These are phyloP conservation scores for Cardinalis cardinalis DNA, from an alignment of 2,113 vertebrate genomes.

Conservation along the genomic window DNA sequence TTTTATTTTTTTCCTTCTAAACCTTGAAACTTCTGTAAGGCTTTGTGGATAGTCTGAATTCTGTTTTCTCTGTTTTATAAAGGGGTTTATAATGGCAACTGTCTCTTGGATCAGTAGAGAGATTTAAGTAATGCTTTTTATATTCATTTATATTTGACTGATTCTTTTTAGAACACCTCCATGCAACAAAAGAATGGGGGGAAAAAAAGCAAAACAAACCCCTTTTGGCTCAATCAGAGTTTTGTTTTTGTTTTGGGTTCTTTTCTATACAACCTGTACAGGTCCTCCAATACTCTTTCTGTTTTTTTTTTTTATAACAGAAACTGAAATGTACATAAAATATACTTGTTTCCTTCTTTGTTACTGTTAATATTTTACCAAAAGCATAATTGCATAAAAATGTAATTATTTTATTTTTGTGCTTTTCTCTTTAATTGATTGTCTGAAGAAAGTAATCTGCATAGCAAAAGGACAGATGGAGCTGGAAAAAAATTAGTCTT, in stretches of 20 bases:
- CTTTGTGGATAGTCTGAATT: background rate
- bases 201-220: background rate
- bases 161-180: background rate
- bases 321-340: background rate
- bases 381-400: background rate
- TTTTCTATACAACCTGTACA: background rate
- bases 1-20: background rate
- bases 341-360: background rate
- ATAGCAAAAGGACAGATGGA: conserved; percentile 41
- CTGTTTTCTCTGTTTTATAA: background rate
- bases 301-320: background rate
- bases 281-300: background rate
- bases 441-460: conserved; percentile 24
- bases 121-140: background rate
- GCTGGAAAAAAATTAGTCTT: background rate
- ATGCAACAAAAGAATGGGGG: background rate
- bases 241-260: background rate
- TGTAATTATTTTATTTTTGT: background rate
- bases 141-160: background rate
- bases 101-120: background rate
- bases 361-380: background rate
- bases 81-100: background rate
- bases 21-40: background rate
- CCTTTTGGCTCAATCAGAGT: background rate
- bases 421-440: conserved; percentile 31